Base-by-base conservation (phyloP, 2,888 invertebrate genomes). In the Drosophila tanythrix region DNA sequence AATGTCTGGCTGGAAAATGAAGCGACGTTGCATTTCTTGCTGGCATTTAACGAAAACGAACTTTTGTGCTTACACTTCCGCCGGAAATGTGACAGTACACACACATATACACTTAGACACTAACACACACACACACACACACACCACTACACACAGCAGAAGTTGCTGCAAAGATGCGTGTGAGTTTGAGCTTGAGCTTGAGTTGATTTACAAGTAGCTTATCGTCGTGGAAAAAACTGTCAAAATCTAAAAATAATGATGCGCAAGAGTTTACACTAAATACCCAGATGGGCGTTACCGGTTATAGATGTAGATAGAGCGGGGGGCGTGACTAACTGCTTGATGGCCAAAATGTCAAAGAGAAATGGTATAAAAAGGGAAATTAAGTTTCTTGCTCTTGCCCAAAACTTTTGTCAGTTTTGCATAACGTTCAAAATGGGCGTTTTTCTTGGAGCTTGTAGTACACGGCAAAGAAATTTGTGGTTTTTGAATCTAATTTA, bases 51-150 rank as follows among this genome's bases (percentile, higher is more conserved):
- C 84, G 81, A 70, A 83, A 89, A 81, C 88, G 87, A 88, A 88
- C 88, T 88, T 88, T 88, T 90, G 75, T 86, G 87, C 89, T 87
- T 79, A 81, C 90, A 90, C 87, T 90, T 88, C 88, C 90, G 90
- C 75, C 87, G 88, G 88, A 88, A 90, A 89, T 89, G 90, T 86
- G 89, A 82, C 70, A 86, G 78, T 74, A 86, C 65, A 70, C 76
- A 79, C 70, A 65, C 59, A 62, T 8, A 52, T 51, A 69, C 29
- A 67, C 59, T 60, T 8, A 52, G 52, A 70, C 29, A 36, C 29
- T 63, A 46, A 51, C 31, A 55, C 21, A 21, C 21, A 21, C 40
- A 51, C 31, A 55, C 21, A 21, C 21, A 21, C 40, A 75, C 25
- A 59, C 53, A 51, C 10, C 43, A 61, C 38, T 52, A n/a, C 21